Evolutionary conservation across 2,797 vertebrate genomes (phyloP), one percentile per base, ranked within the genome.

Genomic region (Argya squamiceps): DNA sequence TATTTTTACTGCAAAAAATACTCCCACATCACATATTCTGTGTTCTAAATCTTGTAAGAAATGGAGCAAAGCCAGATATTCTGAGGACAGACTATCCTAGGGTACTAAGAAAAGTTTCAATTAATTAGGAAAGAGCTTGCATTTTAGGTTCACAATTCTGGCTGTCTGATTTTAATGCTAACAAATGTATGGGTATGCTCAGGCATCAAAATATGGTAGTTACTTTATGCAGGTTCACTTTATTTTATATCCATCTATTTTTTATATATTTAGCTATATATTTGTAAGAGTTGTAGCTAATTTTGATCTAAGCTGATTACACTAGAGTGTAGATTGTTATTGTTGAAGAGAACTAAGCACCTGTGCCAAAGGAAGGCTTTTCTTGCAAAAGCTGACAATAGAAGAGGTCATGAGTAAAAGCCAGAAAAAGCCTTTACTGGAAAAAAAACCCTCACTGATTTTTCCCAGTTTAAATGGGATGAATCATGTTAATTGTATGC

Each of bases 401-500:
- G 12, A 23, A 78, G 43, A 29, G 15, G 55, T 56, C 49, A 36
- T 24, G 4, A 90, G 24, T 62, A 83, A 73, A 83, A 83, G 43
- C 37, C 36, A 89, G 59, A 63, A 87, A 84, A 71, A 43, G 27
- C 27, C 13, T 70, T 79, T 82, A 47, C 49, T 71, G 69, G 47
- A 7, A 84, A 73, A 90, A 83, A 60, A 11, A 0, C 5, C 6
- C 36, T 82, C 53, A 52, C 32, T 82, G 52, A 62, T 75, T 89
- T 80, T 96, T 88, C n/a, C 50, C 47, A 36, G 47, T 86, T 73
- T 84, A 60, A 81, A 86, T 41, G 30, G 32, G 56, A 89, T 95
- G 85, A 96, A 77, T 96, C 76, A 50, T 90, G 39, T 73, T 81
- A 93, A 88, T 93, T 97, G 73, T 93, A 59, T 92, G 86, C 67